These are phyloP conservation scores for Xanthorhoe spadicearia DNA, from an alignment of 2,888 invertebrate genomes.

Conservation along the genomic window DNA sequence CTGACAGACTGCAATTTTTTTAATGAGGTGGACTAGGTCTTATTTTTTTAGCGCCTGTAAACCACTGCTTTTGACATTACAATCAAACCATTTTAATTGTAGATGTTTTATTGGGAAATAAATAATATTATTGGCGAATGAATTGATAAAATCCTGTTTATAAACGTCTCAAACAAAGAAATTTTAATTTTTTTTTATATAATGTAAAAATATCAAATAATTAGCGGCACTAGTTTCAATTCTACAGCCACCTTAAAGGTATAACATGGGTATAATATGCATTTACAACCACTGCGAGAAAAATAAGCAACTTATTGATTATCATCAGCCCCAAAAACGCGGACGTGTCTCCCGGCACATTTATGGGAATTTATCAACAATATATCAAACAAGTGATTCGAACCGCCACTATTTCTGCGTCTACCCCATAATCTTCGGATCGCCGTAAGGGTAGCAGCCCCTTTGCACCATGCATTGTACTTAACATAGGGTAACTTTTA, in stretches of 20 bases:
- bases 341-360: constrained; percentile 39
- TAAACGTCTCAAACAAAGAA: too few species aligned
- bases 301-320: constrained; percentile 22
- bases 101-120: background rate
- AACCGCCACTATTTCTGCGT: constrained; percentile 61
- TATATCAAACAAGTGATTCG: constrained; percentile 69
- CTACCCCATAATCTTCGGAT: constrained; percentile 60
- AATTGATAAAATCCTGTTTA: too few species aligned
- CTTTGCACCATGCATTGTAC: constrained; percentile 77
- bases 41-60: background rate
- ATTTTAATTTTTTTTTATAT: too few species aligned
- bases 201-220: too few species aligned
- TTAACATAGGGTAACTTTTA: constrained; percentile 80
- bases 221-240: too few species aligned
- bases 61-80: too few species aligned
- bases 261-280: too few species aligned
- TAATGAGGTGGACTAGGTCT: background rate
- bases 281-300: background rate
- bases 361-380: constrained; percentile 48
- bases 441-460: constrained; percentile 73
- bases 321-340: constrained; percentile 25
- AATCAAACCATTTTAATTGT: background rate
- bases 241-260: too few species aligned
- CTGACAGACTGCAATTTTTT: background rate
- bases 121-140: too few species aligned